Percentiles rank a stretch among this genome's conserved stretches.
phyloP scores from a whole-genome alignment of 2,888 invertebrate species.

The Cephus pygmeus region DNA sequence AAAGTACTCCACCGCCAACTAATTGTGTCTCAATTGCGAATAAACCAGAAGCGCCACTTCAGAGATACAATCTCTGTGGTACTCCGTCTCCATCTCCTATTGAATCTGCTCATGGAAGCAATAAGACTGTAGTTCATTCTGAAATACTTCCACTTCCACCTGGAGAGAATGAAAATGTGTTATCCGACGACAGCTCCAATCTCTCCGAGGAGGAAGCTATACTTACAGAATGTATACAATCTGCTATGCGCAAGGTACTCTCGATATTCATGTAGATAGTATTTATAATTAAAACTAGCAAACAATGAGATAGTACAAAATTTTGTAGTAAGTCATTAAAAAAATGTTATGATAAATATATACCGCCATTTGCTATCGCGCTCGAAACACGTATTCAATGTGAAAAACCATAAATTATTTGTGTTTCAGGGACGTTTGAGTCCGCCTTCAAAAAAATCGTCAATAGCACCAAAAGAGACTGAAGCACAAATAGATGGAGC shows the following conservation, averaged over 20 bases:
- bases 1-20: conserved; percentile 34
- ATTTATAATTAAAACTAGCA: background rate
- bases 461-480: conserved; percentile 18
- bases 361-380: too few relatives aligned
- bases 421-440: conserved; percentile 20
- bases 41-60: conserved; percentile 27
- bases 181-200: conserved; percentile 74
- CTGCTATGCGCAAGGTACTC: conserved; percentile 72
- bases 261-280: background rate
- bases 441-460: conserved; percentile 19
- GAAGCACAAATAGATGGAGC: background rate
- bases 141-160: conserved; percentile 29
- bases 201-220: conserved; percentile 74
- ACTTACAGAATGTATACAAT: conserved; percentile 74
- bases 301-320: background rate
- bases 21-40: conserved; percentile 29
- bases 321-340: background rate
- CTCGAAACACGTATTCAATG: background rate
- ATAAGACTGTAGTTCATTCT: conserved; percentile 31
- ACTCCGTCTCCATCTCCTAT: conserved; percentile 51
- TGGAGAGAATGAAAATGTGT: conserved; percentile 61
- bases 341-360: too few relatives aligned
- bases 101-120: conserved; percentile 35
- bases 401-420: background rate
- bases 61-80: conserved; percentile 40